These are phyloP conservation scores for Gandaritis pyraliata DNA, from an alignment of 2,888 invertebrate species.

Conservation along the genomic window DNA sequence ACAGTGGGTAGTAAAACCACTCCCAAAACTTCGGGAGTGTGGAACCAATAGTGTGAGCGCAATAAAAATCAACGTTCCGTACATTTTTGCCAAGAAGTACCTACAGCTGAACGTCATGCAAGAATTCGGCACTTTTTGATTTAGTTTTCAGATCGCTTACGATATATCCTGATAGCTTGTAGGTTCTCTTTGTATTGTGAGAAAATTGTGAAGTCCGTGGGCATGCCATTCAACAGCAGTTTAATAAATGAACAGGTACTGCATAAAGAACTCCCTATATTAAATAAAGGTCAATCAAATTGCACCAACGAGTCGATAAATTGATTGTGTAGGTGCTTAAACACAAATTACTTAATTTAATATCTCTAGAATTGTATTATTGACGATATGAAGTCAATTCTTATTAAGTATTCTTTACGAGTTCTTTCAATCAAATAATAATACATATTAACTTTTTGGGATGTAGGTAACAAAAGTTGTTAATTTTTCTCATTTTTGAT, in stretches of 20 bases:
- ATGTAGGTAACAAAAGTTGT: no score
- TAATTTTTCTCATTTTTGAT: no score
- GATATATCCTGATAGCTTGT: neutral
- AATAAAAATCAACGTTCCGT: no score
- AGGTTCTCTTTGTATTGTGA: neutral
- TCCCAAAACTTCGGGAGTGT: no score
- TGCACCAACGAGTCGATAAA: conserved; percentile 14
- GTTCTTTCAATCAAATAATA: neutral
- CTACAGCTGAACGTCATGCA: neutral
- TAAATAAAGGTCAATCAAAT: conserved; percentile 17
- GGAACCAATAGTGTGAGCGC: no score
- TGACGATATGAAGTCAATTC: conserved; percentile 3
- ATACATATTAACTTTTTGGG: neutral
- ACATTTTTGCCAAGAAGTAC: no score
- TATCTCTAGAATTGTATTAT: conserved; percentile 7
- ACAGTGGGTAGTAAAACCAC: no score
- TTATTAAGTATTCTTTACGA: neutral
- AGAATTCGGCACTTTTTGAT: neutral
- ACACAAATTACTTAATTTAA: conserved; percentile 4
- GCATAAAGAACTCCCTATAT: neutral
- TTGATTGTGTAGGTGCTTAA: conserved; percentile 6
- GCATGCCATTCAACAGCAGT: neutral
- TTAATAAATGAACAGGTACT: neutral
- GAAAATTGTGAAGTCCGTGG: neutral
- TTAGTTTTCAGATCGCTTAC: neutral